phyloP scores from a whole-genome alignment of 2,113 vertebrate species.

The Mionectes macconnelli region DNA sequence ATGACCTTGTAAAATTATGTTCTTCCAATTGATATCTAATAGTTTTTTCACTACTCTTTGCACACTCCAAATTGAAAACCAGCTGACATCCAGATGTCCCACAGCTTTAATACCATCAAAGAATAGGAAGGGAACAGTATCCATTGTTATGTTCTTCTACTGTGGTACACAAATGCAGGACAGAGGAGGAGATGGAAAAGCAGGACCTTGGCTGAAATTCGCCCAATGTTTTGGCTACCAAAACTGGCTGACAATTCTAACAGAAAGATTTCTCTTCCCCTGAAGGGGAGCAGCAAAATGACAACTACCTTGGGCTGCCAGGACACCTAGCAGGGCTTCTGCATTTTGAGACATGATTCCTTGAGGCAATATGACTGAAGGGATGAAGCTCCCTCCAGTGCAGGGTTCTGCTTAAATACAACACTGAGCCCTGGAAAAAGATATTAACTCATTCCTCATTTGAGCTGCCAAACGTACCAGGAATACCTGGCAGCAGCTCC shows the following conservation, averaged over 20 bases:
- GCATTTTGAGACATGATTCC: constrained; percentile 26
- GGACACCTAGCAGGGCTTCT: background rate
- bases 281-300: constrained; percentile 17
- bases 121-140: background rate
- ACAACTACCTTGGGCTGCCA: constrained; percentile 6
- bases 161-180: background rate
- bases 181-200: background rate
- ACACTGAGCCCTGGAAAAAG: constrained; percentile 43
- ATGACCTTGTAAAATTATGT: background rate
- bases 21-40: background rate
- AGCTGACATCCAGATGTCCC: background rate
- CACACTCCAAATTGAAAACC: background rate
- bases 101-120: background rate
- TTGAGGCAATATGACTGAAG: constrained; percentile 44
- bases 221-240: background rate
- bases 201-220: background rate
- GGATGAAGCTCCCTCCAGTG: background rate
- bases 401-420: constrained; percentile 43
- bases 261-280: constrained; percentile 15
- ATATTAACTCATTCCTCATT: constrained; percentile 62
- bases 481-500: constrained; percentile 47
- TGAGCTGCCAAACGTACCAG: constrained; percentile 22
- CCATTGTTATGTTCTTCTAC: background rate
- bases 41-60: background rate
- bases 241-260: background rate